Percentiles rank a stretch among this genome's conserved stretches.
These are phyloP conservation scores for Callorhinus ursinus DNA, from an alignment of 2,113 vertebrate genomes.

Conservation along the genomic window DNA sequence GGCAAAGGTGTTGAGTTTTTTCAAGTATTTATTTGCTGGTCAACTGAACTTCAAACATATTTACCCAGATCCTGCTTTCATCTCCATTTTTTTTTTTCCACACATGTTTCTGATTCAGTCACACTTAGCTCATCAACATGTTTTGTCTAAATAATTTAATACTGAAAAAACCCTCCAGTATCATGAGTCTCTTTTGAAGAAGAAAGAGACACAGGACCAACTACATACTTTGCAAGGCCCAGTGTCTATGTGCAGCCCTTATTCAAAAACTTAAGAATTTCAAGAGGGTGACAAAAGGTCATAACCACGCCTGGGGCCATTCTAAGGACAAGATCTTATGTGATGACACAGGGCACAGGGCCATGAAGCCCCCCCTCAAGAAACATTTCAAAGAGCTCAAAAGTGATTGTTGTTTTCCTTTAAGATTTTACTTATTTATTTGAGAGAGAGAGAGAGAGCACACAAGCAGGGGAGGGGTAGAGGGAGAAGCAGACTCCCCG, in stretches of 20 bases:
- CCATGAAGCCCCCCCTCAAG: background rate
- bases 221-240: background rate
- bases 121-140: background rate
- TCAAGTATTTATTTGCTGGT: background rate
- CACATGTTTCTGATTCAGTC: constrained; percentile 16
- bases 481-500: background rate
- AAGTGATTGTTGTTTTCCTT: background rate
- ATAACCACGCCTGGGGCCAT: background rate
- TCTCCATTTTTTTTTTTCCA: background rate
- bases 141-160: background rate
- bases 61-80: background rate
- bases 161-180: background rate
- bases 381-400: background rate
- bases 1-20: no score
- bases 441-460: background rate
- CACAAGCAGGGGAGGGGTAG: background rate
- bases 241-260: background rate
- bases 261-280: background rate
- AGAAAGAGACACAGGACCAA: background rate
- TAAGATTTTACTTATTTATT: background rate
- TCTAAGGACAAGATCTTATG: background rate
- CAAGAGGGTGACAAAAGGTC: background rate
- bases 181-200: background rate
- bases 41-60: background rate
- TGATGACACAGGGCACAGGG: background rate